phyloP scores from a whole-genome alignment of 2,113 vertebrate species.

The Barbus barbus region DNA sequence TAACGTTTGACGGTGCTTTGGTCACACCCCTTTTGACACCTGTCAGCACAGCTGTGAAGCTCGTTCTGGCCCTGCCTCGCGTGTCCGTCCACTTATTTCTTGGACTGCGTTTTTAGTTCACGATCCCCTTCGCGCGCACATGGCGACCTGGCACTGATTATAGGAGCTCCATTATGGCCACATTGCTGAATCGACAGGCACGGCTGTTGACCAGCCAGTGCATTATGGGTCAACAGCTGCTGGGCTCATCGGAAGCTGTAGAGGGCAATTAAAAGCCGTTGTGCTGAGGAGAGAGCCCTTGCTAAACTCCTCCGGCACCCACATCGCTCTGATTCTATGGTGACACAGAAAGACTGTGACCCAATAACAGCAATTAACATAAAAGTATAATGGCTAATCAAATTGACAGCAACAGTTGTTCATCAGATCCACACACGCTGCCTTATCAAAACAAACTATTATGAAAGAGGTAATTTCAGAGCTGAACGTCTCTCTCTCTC shows the following conservation, averaged over 20 bases:
- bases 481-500: conserved; percentile 65
- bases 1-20: conserved; percentile 96
- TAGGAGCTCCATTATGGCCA: conserved; percentile 91
- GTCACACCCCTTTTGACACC: conserved; percentile 94
- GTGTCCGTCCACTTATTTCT: not conserved
- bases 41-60: conserved; percentile 87
- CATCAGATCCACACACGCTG: conserved; percentile 99
- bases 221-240: conserved; percentile 99
- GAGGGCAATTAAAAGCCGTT: conserved; percentile 92
- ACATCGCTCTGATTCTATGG: conserved; percentile 99
- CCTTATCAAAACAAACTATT: conserved; percentile 99
- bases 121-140: conserved; percentile 37
- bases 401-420: conserved; percentile 99
- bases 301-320: conserved; percentile 84
- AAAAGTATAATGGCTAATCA: conserved; percentile 99
- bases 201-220: conserved; percentile 91
- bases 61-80: conserved; percentile 36
- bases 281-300: conserved; percentile 86
- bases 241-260: conserved; percentile 92
- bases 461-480: conserved; percentile 99
- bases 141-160: conserved; percentile 67
- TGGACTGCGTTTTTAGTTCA: not conserved
- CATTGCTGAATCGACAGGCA: conserved; percentile 97
- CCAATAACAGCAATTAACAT: conserved; percentile 99
- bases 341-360: conserved; percentile 98